Percentiles rank a stretch among this genome's conserved stretches.
Evolutionary conservation across 2,888 invertebrate species (phyloP).

Genomic region (Formica aserva): DNA sequence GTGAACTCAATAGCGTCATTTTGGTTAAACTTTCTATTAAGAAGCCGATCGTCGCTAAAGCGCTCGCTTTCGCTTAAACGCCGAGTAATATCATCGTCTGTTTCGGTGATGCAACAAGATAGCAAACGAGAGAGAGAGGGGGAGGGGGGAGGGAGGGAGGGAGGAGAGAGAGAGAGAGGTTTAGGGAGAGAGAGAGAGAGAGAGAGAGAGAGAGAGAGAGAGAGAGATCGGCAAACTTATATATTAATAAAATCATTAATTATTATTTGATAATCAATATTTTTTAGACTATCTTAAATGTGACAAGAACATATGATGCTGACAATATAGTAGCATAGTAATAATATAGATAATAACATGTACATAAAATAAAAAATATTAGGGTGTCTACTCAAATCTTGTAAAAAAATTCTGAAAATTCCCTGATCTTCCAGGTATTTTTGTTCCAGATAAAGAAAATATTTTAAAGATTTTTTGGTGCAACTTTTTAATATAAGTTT

Average conservation of each 20-base stretch:
- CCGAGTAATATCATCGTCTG: slow-evolving; percentile 24
- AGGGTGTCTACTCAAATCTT: too few species aligned
- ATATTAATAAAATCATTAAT: slow-evolving; percentile 9
- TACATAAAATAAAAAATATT: not conserved
- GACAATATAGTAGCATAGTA: not conserved
- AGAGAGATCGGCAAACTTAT: not conserved
- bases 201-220: too few species aligned
- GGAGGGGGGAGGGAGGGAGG: too few species aligned
- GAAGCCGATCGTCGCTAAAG: slow-evolving; percentile 40
- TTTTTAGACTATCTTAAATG: not conserved
- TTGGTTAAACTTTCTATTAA: slow-evolving; percentile 55
- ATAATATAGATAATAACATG: not conserved
- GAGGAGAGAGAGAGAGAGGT: too few species aligned
- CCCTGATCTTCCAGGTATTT: too few species aligned
- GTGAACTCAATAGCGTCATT: slow-evolving; percentile 22
- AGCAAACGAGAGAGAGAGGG: not conserved
- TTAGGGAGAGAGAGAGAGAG: too few species aligned
- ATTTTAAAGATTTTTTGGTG: too few species aligned
- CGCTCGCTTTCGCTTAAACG: slow-evolving; percentile 62
- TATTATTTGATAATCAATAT: not conserved
- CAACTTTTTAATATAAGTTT: too few species aligned
- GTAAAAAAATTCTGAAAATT: too few species aligned
- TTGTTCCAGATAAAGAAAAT: too few species aligned
- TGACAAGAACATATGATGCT: not conserved
- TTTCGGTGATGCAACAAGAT: slow-evolving; percentile 61